Evolutionary conservation across 92 coral and sea anemone species (phyloP).

Genomic region (Porites lobata): DNA sequence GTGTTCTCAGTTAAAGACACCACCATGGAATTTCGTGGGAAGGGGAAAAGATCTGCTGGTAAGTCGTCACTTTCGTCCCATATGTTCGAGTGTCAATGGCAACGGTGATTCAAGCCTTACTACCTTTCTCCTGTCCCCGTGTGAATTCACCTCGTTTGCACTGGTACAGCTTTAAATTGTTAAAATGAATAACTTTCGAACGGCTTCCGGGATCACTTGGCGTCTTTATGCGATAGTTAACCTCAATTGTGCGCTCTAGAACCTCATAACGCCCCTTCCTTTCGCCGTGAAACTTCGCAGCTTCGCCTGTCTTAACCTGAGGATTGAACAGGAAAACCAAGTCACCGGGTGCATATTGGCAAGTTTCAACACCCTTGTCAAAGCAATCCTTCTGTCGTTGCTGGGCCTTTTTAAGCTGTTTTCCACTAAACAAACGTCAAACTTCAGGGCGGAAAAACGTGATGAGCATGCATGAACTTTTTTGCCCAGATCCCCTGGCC

Average conservation of each 20-base stretch:
- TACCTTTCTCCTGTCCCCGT: not conserved
- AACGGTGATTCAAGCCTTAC: no score
- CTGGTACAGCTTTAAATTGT: slow-evolving; percentile 62
- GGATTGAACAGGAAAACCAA: slow-evolving; percentile 57
- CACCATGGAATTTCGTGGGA: no score
- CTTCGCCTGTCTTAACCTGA: slow-evolving; percentile 43
- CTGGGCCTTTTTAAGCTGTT: slow-evolving; percentile 44
- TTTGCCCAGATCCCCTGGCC: no score
- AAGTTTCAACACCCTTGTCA: slow-evolving; percentile 33
- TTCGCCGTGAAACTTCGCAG: slow-evolving; percentile 25
- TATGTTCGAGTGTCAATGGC: no score
- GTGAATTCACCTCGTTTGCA: not conserved
- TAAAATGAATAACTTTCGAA: slow-evolving; percentile 52
- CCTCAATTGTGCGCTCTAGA: slow-evolving; percentile 59
- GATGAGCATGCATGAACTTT: no score
- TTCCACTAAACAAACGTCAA: not conserved
- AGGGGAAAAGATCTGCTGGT: no score
- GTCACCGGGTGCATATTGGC: slow-evolving; percentile 54
- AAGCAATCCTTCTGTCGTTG: slow-evolving; percentile 43
- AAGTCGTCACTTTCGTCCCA: no score
- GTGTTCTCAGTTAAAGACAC: no score
- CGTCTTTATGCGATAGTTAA: slow-evolving; percentile 60
- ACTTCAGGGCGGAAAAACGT: no score
- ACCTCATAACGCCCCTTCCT: slow-evolving; percentile 71
- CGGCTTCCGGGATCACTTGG: slow-evolving; percentile 31